A percentile compares a stretch with the other conserved stretches of the same genome.
Evolutionary conservation across 2,113 vertebrate genomes (phyloP).

Genomic region (Malaclemys terrapin): DNA sequence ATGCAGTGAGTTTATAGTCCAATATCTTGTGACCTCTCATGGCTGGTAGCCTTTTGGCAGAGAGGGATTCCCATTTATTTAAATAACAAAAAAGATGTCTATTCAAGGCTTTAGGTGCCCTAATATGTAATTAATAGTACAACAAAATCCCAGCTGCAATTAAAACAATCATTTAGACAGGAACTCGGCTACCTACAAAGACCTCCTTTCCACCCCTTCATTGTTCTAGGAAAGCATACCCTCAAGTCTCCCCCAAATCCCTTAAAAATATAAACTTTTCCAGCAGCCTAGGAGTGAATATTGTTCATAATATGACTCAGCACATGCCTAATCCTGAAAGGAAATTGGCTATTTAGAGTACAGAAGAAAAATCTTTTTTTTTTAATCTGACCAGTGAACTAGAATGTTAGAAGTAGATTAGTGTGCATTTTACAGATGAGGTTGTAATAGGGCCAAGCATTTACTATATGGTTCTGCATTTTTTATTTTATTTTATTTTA

Average conservation of each 20-base stretch:
- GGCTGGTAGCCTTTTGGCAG: background rate
- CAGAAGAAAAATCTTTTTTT: background rate
- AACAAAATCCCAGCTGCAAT: background rate
- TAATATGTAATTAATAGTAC: background rate
- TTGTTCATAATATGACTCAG: background rate
- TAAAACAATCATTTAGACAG: background rate
- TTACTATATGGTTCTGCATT: no score
- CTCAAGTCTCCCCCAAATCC: background rate
- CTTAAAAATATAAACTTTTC: background rate
- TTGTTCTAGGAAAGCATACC: background rate
- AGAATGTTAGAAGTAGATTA: background rate
- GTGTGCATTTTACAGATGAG: background rate
- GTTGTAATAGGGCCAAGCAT: no score
- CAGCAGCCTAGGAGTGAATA: fast-evolving
- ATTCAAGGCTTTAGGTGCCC: background rate
- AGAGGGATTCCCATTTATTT: background rate
- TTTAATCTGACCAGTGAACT: background rate
- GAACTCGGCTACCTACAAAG: background rate
- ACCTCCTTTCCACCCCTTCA: background rate
- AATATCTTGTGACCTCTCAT: background rate
- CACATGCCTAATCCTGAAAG: background rate
- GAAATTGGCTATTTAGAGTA: background rate
- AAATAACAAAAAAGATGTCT: background rate
- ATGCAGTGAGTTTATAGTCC: background rate
- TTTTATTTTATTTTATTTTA: no score